phyloP scores from a whole-genome alignment of 2,888 invertebrate species.

The Mythimna pallens region DNA sequence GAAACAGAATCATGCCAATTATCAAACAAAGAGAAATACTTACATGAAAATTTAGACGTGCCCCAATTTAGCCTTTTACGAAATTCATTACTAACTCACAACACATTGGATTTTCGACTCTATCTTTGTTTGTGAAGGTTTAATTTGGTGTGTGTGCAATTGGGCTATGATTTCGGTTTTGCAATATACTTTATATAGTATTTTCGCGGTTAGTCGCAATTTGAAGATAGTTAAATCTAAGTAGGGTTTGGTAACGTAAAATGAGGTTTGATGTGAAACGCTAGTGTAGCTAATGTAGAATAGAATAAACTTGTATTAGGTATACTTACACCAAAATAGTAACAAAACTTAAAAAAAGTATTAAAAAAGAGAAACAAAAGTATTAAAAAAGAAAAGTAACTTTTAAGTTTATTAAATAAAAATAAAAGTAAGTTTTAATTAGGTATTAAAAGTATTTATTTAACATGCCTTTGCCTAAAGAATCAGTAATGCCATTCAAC shows the following conservation, averaged over 20 bases:
- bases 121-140: background rate
- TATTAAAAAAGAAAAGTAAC: no score
- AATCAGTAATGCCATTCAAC: no score
- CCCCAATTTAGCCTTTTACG: slow-evolving; percentile 34
- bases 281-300: background rate
- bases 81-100: slow-evolving; percentile 34
- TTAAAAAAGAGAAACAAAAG: no score
- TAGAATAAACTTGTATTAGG: no score
- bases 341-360: no score
- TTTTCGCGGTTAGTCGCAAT: slow-evolving; percentile 61
- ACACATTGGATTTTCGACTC: slow-evolving; percentile 20
- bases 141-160: slow-evolving; percentile 11
- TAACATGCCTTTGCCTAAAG: no score
- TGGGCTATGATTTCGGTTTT: slow-evolving; percentile 37
- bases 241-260: slow-evolving; percentile 39
- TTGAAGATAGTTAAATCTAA: slow-evolving; percentile 46
- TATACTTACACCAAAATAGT: no score
- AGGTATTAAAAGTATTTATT: no score
- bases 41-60: slow-evolving; percentile 31
- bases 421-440: no score
- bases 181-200: slow-evolving; percentile 39
- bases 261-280: slow-evolving; percentile 29
- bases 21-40: slow-evolving; percentile 35
- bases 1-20: slow-evolving; percentile 14
- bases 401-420: no score